Conservation (phyloP, 2,888 invertebrate genomes). For the Nowickia ferox region DNA sequence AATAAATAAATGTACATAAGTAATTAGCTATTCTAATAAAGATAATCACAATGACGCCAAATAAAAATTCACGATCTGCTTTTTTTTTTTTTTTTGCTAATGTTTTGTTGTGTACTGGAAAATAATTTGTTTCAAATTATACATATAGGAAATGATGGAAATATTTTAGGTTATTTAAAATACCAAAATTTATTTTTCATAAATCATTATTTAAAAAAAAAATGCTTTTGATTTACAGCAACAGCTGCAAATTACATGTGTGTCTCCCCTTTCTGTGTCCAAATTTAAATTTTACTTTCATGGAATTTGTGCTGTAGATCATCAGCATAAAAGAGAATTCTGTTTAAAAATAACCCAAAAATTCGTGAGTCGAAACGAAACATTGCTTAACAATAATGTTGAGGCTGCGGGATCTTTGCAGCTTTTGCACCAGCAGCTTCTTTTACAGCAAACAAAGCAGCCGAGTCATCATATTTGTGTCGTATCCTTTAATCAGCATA, state of each 20-base stretch:
- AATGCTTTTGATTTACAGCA: conserved; percentile 52
- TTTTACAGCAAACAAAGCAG: conserved; percentile 5
- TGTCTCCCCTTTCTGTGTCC: background rate
- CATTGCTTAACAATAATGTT: conserved; percentile 23
- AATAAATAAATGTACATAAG: conserved; percentile 62
- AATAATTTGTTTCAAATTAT: background rate
- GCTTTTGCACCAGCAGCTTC: conserved; percentile 32
- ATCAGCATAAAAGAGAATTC: conserved; percentile 2
- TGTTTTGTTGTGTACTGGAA: background rate
- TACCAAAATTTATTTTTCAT: background rate
- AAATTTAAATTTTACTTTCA: conserved; percentile 26
- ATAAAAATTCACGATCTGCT: conserved; percentile 61
- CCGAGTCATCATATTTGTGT: conserved; percentile 7
- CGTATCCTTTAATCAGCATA: conserved; percentile 55
- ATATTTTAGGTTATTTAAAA: background rate
- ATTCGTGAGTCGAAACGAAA: conserved; percentile 19
- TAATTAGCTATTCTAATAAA: conserved; percentile 59
- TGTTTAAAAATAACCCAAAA: conserved; percentile 21
- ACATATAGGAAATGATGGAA: background rate
- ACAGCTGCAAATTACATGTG: conserved; percentile 62
- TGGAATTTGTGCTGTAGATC: conserved; percentile 25
- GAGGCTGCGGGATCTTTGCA: background rate
- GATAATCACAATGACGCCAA: conserved; percentile 70
- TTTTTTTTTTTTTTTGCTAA: conserved; percentile 3
- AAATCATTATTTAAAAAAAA: background rate